Base-by-base conservation (phyloP, 2,888 invertebrate genomes). In the Aelia acuminata region DNA sequence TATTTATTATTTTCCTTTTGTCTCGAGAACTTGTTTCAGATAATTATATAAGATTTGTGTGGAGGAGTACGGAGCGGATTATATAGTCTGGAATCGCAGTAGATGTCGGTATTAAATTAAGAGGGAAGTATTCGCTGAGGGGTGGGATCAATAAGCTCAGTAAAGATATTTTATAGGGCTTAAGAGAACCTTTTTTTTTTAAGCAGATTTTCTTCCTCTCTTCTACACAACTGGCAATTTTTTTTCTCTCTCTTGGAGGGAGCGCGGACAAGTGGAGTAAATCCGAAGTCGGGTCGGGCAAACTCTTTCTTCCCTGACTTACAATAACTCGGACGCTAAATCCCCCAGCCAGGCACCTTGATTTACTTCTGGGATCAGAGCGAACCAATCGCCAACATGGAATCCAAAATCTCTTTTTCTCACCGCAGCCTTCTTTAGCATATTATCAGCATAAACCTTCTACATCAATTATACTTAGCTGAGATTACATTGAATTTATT, bases 121-220 rank as follows among this genome's bases (percentile, higher is more conserved):
- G 80, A 75, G 39, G 75, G 75, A 47, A 80, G 80, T 80, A 80
- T 80, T 80, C 47, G 80, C n/a, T 80, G 43, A 80, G 43, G n/a
- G 80, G 43, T 43, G 11, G 80, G 80, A 80, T 80, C 80, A 80
- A 80, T 80, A 80, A 47, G 80, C 80, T 80, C 43, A 80, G 80
- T 80, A 80, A 47, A 80, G 80, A 80, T 80, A 80, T 80, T 80
- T 80, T 80, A 80, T 80, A 80, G 80, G 80, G 80, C 43, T 80
- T 80, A n/a, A 80, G 80, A 47, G 80, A 47, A 43, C n/a, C 43
- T 39, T 43, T 47, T 22, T 0, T 75, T 75, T 80, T 80, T 80
- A 43, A 47, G 39, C 63, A 70, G 39, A 43, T 80, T 80, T 80
- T 80, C 43, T 80, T 43, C 43, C 43, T n/a, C 80, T 47, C 43